A percentile compares a stretch with the other conserved stretches of the same genome.
Conservation (phyloP, 2,888 invertebrate genomes). For the Stictocephala bisonia region DNA sequence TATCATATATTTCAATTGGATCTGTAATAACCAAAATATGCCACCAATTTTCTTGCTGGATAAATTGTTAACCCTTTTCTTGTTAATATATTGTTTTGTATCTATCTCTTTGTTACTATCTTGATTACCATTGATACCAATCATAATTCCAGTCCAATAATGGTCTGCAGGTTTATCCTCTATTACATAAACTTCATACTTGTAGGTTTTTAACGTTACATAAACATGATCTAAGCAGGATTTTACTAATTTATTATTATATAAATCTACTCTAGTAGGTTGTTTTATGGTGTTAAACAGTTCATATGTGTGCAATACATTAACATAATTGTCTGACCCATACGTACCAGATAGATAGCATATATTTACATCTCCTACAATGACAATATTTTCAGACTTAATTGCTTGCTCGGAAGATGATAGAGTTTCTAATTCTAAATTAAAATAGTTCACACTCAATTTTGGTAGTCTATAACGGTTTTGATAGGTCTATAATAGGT, state of each 20-base stretch:
- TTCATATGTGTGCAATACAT: neutral
- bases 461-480: constrained; percentile 15
- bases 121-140: neutral
- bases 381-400: neutral
- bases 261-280: neutral
- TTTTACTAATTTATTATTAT: neutral
- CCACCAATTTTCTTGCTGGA: neutral
- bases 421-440: neutral
- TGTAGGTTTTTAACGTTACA: no score
- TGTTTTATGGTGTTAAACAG: neutral
- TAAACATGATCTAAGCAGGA: neutral
- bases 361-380: neutral
- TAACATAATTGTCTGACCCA: neutral
- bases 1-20: neutral
- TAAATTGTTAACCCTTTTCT: neutral
- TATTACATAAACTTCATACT: neutral
- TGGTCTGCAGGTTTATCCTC: neutral
- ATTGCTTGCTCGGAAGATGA: neutral
- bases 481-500: no score
- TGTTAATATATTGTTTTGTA: neutral
- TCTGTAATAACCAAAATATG: neutral
- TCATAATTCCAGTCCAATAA: neutral
- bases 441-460: neutral
- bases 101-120: neutral
- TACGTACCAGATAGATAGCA: neutral